Evolutionary conservation across 2,888 invertebrate species (phyloP).

Genomic region (Scrobipalpa costella): DNA sequence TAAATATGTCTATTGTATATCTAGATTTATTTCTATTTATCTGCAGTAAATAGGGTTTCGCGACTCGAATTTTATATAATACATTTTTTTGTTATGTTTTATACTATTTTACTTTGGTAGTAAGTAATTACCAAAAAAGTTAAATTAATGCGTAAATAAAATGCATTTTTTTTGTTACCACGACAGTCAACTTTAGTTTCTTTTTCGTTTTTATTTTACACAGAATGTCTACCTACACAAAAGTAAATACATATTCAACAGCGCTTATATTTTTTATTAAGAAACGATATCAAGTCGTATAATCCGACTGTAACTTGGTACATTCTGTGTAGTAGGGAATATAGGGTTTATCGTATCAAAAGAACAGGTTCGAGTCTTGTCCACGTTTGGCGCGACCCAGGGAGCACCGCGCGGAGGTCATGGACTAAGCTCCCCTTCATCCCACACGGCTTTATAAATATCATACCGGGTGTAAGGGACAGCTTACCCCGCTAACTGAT

Average conservation of each 20-base stretch:
- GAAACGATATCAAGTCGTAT: too few species aligned
- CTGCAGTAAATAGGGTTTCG: slow-evolving; percentile 23
- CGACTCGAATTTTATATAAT: slow-evolving; percentile 19
- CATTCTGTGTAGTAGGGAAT: not conserved
- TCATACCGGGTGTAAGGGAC: slow-evolving; percentile 15
- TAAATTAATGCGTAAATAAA: not conserved
- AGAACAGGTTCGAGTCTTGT: slow-evolving; percentile 50
- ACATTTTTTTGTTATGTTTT: slow-evolving; percentile 9
- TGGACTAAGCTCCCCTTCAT: slow-evolving; percentile 77
- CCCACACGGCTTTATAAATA: slow-evolving; percentile 46
- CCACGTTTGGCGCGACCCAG: slow-evolving; percentile 79
- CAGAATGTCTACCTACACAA: slow-evolving; percentile 8
- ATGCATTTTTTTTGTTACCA: slow-evolving; percentile 9
- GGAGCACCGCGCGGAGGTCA: slow-evolving; percentile 80
- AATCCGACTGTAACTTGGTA: not conserved
- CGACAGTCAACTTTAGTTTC: not conserved
- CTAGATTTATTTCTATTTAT: slow-evolving; percentile 27
- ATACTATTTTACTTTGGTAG: slow-evolving; percentile 9
- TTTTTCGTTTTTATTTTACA: slow-evolving; percentile 14
- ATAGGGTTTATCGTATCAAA: not conserved
- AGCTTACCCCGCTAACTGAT: too few species aligned
- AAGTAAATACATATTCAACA: not conserved
- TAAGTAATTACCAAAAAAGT: not conserved
- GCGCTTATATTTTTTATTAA: too few species aligned
- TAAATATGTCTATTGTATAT: slow-evolving; percentile 43